A percentile compares a stretch with the other conserved stretches of the same genome.
Evolutionary conservation across 2,113 vertebrate species (phyloP).

Genomic region (Emydura subglobosa): DNA sequence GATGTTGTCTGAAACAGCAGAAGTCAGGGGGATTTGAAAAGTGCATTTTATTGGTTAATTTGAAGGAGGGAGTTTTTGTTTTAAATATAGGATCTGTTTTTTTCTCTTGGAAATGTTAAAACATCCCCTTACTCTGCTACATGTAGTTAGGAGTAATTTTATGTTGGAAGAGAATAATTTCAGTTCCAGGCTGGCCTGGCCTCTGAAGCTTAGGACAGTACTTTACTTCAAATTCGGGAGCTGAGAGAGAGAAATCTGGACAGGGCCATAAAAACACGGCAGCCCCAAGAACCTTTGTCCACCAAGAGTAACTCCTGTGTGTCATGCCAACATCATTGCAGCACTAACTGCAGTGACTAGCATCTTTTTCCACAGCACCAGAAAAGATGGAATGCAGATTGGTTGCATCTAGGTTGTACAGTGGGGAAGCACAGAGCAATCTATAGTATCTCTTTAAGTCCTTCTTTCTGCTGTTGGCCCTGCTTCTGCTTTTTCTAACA

Average conservation of each 20-base stretch:
- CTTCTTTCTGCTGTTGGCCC: not conserved
- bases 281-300: not conserved
- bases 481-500: slow-evolving; percentile 26
- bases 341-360: not conserved
- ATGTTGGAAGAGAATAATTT: not conserved
- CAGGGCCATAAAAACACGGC: not conserved
- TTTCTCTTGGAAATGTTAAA: not conserved
- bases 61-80: not conserved
- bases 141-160: not conserved
- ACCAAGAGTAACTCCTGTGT: not conserved
- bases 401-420: slow-evolving; percentile 5
- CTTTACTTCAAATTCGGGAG: not conserved
- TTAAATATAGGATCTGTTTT: not conserved
- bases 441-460: slow-evolving; percentile 29
- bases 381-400: not conserved
- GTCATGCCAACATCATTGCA: not conserved
- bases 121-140: not conserved
- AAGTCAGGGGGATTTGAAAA: not conserved
- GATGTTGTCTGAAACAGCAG: not conserved
- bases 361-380: not conserved
- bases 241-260: not conserved
- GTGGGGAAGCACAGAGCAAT: not conserved
- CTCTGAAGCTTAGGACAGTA: not conserved
- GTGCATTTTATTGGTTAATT: not conserved
- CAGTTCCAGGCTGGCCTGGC: not conserved